Evolutionary conservation across 2,888 invertebrate genomes (phyloP), one percentile per base, ranked within the genome.

Genomic region (Pogonocherus hispidulus): DNA sequence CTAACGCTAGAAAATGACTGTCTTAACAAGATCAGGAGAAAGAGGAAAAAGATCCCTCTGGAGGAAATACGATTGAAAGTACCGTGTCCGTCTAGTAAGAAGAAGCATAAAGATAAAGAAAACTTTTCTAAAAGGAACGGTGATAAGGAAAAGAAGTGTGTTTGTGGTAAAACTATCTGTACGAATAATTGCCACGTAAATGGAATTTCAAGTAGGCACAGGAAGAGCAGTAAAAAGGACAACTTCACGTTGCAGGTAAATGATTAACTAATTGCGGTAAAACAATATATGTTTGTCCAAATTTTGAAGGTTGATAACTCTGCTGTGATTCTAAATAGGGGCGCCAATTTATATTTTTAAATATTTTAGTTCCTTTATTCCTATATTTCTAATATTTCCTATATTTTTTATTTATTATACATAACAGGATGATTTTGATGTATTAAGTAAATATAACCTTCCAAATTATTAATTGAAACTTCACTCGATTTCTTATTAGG

Each of bases 1-100:
- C 73, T 87, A 41, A 86, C 85, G 9, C 85, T 87, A 65, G 80
- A 81, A 5, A 76, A 75, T 75, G 64, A 70, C 8, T 68, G 67
- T 20, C 72, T 67, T 1, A 55, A 63, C 57, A 60, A 64, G 55
- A 44, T 23, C 11, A 70, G 55, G 41, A 66, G 64, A 5, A 66
- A 56, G 35, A 66, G 55, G 59, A 77, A 63, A 23, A 71, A 63
- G 47, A 71, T 62, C 37, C 23, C 57, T 11, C 66, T 82, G 46
- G 77, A 80, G 55, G 81, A 82, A 67, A 80, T 82, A 27, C 78
- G 72, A 65, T 70, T 81, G 14, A 82, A 80, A 73, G 74, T 81
- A 32, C 79, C 78, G 14, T 71, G 72, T 64, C 63, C 70, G 0
- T 49, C 66, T 20, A 71, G 54, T 27, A 71, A 70, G 47, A 78